Evolutionary conservation across 2,113 vertebrate genomes (phyloP).

Genomic region (Burhinus oedicnemus): DNA sequence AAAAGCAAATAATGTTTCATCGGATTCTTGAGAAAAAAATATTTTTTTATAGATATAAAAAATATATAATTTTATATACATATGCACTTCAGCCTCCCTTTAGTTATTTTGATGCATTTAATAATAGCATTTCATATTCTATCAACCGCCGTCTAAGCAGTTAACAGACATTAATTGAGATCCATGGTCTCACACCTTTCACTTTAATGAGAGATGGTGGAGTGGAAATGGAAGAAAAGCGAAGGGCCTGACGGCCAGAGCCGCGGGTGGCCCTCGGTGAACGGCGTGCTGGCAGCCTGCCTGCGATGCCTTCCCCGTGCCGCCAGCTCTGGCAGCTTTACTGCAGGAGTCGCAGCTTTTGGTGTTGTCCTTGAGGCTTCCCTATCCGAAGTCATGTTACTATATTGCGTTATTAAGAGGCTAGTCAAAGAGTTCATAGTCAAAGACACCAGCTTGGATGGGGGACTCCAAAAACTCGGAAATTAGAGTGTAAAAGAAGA

Average conservation of each 20-base stretch:
- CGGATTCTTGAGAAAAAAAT: not conserved
- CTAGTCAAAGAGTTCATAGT: not conserved
- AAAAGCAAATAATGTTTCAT: not conserved
- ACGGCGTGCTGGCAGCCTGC: not conserved
- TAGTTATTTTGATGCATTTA: not conserved
- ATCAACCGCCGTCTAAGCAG: not conserved
- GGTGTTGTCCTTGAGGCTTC: not conserved
- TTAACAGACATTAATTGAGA: not conserved
- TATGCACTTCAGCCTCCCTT: not conserved
- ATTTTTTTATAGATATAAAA: not conserved
- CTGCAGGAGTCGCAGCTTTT: not conserved
- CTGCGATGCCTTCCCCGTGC: not conserved
- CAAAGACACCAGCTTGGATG: not conserved
- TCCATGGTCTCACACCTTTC: not conserved
- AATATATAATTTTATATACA: not conserved
- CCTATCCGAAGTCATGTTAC: not conserved
- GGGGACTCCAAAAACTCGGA: not conserved
- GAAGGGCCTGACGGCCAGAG: not conserved
- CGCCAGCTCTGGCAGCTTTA: not conserved
- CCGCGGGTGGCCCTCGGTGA: accelerated
- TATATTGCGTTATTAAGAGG: not conserved
- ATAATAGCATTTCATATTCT: not conserved
- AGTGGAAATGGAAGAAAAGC: not conserved
- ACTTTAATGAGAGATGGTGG: not conserved
- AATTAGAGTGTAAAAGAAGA: not conserved